A percentile compares a stretch with the other conserved stretches of the same genome.
phyloP scores from a whole-genome alignment of 53 echinoderm and acorn worm species.

The Echinarachnius parma region DNA sequence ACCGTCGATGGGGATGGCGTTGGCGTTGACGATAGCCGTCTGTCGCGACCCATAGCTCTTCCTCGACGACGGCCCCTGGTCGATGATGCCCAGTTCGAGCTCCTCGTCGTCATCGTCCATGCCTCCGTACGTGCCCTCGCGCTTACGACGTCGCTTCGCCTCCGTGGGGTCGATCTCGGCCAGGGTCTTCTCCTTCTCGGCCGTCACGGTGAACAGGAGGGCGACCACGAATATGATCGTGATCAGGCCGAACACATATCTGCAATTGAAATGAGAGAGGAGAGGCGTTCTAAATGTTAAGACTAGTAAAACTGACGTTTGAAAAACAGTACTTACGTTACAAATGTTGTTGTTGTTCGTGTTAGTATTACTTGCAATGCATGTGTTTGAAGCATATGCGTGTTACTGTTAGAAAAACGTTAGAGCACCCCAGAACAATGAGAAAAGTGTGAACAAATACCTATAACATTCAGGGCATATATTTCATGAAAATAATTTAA shows the following conservation, averaged over 20 bases:
- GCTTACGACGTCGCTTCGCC: conserved; percentile 42
- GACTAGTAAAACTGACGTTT: too few species aligned
- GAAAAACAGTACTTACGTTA: too few species aligned
- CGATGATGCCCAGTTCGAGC: conserved; percentile 68
- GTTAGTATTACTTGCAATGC: too few species aligned
- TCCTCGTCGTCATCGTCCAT: conserved; percentile 51
- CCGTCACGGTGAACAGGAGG: conserved; percentile 73
- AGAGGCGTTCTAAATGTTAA: too few species aligned
- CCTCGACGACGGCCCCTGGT: conserved; percentile 44
- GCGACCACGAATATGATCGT: conserved; percentile 79
- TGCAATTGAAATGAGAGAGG: too few species aligned
- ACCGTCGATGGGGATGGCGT: not conserved
- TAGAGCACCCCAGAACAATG: too few species aligned
- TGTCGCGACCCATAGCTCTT: conserved; percentile 74
- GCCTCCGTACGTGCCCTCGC: conserved; percentile 31
- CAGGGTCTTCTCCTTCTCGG: conserved; percentile 81
- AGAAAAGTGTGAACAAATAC: too few species aligned
- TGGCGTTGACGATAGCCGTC: conserved; percentile 9
- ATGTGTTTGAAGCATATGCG: too few species aligned
- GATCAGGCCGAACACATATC: conserved; percentile 91
- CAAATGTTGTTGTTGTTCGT: too few species aligned
- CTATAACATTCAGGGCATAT: too few species aligned
- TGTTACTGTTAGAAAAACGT: too few species aligned
- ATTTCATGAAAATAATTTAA: too few species aligned
- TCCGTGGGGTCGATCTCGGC: conserved; percentile 72